Conservation (phyloP, 2,888 invertebrate species). For the Lordiphosa fenestrarum region DNA sequence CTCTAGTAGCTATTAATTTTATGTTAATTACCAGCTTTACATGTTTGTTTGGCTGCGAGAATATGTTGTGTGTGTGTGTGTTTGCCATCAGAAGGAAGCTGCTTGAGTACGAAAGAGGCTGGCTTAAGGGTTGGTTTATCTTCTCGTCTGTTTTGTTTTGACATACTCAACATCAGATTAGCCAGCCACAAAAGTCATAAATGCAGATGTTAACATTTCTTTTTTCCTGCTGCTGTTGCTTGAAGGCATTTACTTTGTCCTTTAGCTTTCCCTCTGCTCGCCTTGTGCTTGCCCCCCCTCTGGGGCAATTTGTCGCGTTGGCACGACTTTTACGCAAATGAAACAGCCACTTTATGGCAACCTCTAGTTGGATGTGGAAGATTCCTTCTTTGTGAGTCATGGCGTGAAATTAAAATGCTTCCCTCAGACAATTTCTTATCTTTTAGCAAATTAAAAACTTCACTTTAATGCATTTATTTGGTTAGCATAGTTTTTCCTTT, state of each 20-base stretch:
- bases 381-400: conserved; percentile 40
- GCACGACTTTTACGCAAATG: conserved; percentile 67
- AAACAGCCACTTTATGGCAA: conserved; percentile 62
- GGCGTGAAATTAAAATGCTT: conserved; percentile 61
- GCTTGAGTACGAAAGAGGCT: conserved; percentile 15
- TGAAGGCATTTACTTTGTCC: conserved; percentile 63
- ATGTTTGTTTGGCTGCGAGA: conserved; percentile 42
- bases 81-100: no score
- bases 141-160: conserved; percentile 34
- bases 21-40: conserved; percentile 71
- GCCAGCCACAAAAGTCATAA: conserved; percentile 72
- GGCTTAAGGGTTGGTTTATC: neutral
- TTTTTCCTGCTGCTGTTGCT: conserved; percentile 30
- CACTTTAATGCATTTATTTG: conserved; percentile 44
- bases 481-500: conserved; percentile 9
- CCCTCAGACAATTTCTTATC: conserved; percentile 12
- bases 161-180: conserved; percentile 69
- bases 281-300: conserved; percentile 23
- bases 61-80: neutral
- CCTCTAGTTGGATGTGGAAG: conserved; percentile 20
- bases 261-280: conserved; percentile 16
- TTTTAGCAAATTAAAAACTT: conserved; percentile 50
- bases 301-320: conserved; percentile 69
- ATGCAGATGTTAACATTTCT: conserved; percentile 73
- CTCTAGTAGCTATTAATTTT: conserved; percentile 68